These are phyloP conservation scores for Corythoichthys haematopterus DNA, from an alignment of 2,113 vertebrate species.

Conservation along the genomic window DNA sequence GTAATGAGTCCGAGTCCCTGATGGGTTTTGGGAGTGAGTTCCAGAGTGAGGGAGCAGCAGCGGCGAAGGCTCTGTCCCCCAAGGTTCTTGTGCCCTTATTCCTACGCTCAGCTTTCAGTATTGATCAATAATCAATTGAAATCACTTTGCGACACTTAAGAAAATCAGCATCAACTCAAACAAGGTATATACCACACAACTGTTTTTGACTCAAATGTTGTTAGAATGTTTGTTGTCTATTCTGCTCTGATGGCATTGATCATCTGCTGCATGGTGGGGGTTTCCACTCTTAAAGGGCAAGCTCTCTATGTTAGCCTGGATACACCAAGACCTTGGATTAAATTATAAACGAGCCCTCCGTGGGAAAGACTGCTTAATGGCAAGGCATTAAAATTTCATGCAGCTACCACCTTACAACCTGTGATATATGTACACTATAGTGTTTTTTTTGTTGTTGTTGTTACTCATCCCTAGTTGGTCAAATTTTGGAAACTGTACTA, in stretches of 20 bases:
- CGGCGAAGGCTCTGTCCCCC: too few relatives aligned
- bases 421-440: not conserved
- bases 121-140: not conserved
- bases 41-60: too few relatives aligned
- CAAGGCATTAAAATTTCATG: slow-evolving; percentile 32
- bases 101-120: not conserved
- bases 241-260: slow-evolving; percentile 57
- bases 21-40: too few relatives aligned
- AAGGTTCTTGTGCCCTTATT: too few relatives aligned
- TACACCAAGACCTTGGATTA: slow-evolving; percentile 59
- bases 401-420: slow-evolving; percentile 4
- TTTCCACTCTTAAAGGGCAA: slow-evolving; percentile 68
- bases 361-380: slow-evolving; percentile 45
- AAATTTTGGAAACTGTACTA: slow-evolving; percentile 27
- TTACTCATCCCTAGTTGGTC: not conserved
- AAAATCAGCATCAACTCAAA: not conserved
- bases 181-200: not conserved
- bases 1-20: too few relatives aligned
- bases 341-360: slow-evolving; percentile 72
- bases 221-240: slow-evolving; percentile 35
- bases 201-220: slow-evolving; percentile 32
- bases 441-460: not conserved
- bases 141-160: not conserved
- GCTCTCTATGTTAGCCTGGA: slow-evolving; percentile 62
- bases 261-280: slow-evolving; percentile 61